Evolutionary conservation across 2,113 vertebrate species (phyloP).

Genomic region (Heliornis fulica): DNA sequence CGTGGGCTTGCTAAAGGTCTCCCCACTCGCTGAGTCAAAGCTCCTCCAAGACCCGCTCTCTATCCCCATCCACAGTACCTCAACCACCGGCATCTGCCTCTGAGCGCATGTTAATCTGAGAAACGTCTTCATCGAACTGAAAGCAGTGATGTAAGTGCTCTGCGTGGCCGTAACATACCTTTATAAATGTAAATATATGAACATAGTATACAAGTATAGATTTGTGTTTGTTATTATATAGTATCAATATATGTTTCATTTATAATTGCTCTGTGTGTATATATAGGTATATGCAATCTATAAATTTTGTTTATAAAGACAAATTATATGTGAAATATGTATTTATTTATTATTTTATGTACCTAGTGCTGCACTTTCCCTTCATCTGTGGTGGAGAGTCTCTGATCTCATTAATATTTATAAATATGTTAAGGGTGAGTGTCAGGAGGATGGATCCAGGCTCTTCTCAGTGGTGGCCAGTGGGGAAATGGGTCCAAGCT

Average conservation of each 20-base stretch:
- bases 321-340: background rate
- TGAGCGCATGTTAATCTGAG: background rate
- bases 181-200: background rate
- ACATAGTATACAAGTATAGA: background rate
- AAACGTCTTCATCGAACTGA: background rate
- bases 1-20: background rate
- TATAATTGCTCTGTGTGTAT: background rate
- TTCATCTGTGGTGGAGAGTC: background rate
- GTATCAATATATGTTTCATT: background rate
- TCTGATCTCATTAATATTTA: too few relatives aligned
- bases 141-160: background rate
- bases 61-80: background rate
- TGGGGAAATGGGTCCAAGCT: too few relatives aligned
- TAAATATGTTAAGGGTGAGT: too few relatives aligned
- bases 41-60: rapidly evolving
- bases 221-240: background rate
- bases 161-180: background rate
- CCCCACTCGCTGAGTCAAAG: background rate
- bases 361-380: background rate
- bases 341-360: background rate
- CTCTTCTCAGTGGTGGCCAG: too few relatives aligned
- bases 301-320: background rate
- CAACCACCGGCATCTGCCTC: background rate
- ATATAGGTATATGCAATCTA: background rate
- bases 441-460: too few relatives aligned